Percentiles rank a stretch among this genome's conserved stretches.
phyloP scores from a whole-genome alignment of 1,140 invertebrate species.

The Caerostris extrusa region DNA sequence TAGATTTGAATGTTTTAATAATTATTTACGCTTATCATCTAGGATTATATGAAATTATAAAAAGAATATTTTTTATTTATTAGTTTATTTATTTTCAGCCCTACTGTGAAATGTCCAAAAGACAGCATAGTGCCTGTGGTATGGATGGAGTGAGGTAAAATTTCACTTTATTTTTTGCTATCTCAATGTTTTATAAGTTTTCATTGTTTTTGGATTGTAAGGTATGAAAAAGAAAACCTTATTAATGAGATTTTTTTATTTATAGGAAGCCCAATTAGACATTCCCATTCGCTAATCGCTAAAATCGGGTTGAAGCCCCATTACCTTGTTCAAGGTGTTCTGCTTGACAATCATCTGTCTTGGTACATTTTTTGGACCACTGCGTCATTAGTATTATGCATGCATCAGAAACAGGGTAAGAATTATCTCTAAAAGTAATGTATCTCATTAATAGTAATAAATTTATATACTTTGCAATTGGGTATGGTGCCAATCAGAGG shows the following conservation, averaged over 20 bases:
- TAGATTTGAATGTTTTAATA: neutral
- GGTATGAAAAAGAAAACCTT: no score
- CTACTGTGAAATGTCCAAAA: slow-evolving; percentile 9
- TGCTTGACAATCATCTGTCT: slow-evolving; percentile 19
- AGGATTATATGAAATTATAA: neutral
- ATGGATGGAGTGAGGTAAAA: slow-evolving; percentile 75
- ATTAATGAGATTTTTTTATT: neutral
- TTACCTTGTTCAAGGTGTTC: slow-evolving; percentile 44
- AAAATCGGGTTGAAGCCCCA: slow-evolving; percentile 62
- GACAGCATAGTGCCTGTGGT: slow-evolving; percentile 67
- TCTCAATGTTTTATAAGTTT: no score
- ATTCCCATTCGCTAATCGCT: slow-evolving; percentile 65
- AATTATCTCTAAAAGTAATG: neutral
- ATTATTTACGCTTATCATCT: neutral
- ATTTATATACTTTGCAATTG: no score
- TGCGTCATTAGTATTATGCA: slow-evolving; percentile 8
- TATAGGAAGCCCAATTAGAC: slow-evolving; percentile 70
- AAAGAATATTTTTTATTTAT: neutral
- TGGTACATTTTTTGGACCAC: slow-evolving; percentile 47
- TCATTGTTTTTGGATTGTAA: no score
- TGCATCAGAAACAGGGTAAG: slow-evolving; percentile 60
- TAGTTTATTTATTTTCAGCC: slow-evolving; percentile 29
- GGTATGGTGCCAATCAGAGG: no score
- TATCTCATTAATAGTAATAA: no score
- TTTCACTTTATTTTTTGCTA: neutral